Evolutionary conservation across 1,140 invertebrate species (phyloP).

Genomic region (Drosophila takahashii): DNA sequence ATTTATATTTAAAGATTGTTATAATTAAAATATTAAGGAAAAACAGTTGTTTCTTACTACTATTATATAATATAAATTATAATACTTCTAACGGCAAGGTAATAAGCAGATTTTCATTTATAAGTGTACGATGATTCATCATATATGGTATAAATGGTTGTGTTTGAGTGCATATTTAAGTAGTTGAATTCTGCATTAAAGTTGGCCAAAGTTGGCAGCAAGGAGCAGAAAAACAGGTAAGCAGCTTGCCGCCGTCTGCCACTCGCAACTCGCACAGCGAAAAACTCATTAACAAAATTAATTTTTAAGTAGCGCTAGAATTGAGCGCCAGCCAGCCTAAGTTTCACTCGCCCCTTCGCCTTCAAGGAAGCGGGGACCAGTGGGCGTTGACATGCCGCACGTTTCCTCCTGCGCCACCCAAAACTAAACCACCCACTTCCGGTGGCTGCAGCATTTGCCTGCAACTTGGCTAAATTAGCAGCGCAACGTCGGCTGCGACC

Average conservation of each 20-base stretch:
- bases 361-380: not conserved
- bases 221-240: conserved; percentile 56
- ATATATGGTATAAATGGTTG: conserved; percentile 5
- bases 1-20: too few relatives aligned
- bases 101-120: not conserved
- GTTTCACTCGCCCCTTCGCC: conserved; percentile 21
- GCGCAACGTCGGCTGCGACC: conserved; percentile 51
- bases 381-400: conserved; percentile 60
- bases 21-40: too few relatives aligned
- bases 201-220: conserved; percentile 41
- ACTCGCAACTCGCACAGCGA: conserved; percentile 51
- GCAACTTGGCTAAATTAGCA: conserved; percentile 78
- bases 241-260: conserved; percentile 49
- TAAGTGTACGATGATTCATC: conserved; percentile 16
- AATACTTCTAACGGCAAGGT: too few relatives aligned
- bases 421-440: conserved; percentile 7
- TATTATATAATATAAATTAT: too few relatives aligned
- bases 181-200: conserved; percentile 53
- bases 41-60: too few relatives aligned
- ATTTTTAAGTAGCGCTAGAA: conserved; percentile 80
- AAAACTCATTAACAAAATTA: conserved; percentile 83
- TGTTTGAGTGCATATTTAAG: conserved; percentile 35
- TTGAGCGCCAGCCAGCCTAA: conserved; percentile 71
- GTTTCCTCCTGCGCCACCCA: conserved; percentile 15
- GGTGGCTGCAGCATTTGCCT: conserved; percentile 53